phyloP scores from a whole-genome alignment of 2,888 invertebrate genomes.

The Anthoptus insignis region DNA sequence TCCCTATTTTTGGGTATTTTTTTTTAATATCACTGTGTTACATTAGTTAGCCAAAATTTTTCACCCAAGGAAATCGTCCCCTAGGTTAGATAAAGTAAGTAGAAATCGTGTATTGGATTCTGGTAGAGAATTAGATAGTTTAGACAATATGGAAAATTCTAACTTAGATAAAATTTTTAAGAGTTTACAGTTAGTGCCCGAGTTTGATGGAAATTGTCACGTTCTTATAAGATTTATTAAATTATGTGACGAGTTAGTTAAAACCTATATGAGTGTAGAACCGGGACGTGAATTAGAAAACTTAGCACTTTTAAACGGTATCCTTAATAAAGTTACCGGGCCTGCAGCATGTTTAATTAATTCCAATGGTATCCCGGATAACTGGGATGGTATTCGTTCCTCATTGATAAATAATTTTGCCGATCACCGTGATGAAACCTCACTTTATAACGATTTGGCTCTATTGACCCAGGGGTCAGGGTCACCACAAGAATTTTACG shows the following conservation, averaged over 20 bases:
- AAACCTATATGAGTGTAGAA: too few species aligned
- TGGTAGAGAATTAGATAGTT: neutral
- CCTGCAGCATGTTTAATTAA: too few species aligned
- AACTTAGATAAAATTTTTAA: conserved; percentile 20
- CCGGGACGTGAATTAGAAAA: too few species aligned
- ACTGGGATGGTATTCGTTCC: conserved; percentile 29
- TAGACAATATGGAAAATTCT: neutral
- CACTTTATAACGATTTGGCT: conserved; percentile 36
- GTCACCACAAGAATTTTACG: conserved; percentile 37
- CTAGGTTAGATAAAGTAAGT: conserved; percentile 17
- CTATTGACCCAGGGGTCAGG: conserved; percentile 29
- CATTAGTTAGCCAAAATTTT: neutral
- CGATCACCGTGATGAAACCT: conserved; percentile 38
- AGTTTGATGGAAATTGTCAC: conserved; percentile 44
- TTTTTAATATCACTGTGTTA: neutral
- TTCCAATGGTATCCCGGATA: conserved; percentile 31
- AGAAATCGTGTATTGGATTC: neutral
- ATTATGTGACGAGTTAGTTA: conserved; percentile 32
- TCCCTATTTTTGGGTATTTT: neutral
- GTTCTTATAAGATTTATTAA: conserved; percentile 40
- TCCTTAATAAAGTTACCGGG: too few species aligned
- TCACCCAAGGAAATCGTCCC: conserved; percentile 8
- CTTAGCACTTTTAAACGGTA: too few species aligned
- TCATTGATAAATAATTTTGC: conserved; percentile 41
- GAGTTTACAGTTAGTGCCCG: conserved; percentile 38